These are phyloP conservation scores for Palloptera scutellata DNA, from an alignment of 2,888 invertebrate genomes.

Conservation along the genomic window DNA sequence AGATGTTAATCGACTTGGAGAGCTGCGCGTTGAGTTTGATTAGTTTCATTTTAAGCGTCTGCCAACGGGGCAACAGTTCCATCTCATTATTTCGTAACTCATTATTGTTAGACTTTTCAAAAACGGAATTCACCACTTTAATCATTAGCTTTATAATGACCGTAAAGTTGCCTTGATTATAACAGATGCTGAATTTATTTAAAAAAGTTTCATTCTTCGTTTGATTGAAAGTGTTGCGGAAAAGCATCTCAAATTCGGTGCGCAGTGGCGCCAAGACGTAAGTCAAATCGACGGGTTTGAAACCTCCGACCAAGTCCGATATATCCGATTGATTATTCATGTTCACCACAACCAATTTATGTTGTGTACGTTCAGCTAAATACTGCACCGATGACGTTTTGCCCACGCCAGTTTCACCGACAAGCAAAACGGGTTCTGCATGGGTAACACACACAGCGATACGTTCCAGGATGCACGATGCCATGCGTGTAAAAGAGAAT, in stretches of 20 bases:
- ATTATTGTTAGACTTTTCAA: conserved; percentile 58
- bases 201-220: conserved; percentile 85
- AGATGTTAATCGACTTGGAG: conserved; percentile 67
- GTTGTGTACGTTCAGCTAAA: conserved; percentile 82
- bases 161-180: conserved; percentile 75
- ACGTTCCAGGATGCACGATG: conserved; percentile 84
- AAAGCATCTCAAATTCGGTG: conserved; percentile 83
- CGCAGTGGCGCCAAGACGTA: conserved; percentile 81
- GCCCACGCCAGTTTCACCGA: conserved; percentile 98
- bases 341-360: conserved; percentile 91
- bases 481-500: conserved; percentile 85
- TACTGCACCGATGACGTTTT: conserved; percentile 96
- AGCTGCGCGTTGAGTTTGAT: conserved; percentile 78
- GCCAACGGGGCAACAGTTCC: conserved; percentile 69
- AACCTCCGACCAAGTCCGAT: conserved; percentile 94
- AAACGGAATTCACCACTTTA: conserved; percentile 67
- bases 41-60: conserved; percentile 72
- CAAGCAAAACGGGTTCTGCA: conserved; percentile 90
- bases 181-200: conserved; percentile 79
- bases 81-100: conserved; percentile 53
- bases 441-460: conserved; percentile 84
- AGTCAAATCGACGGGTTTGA: conserved; percentile 93
- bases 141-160: conserved; percentile 79
- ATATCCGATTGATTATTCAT: conserved; percentile 99
- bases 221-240: conserved; percentile 78